These are phyloP conservation scores for Rhinichthys osculus DNA, from an alignment of 2,797 vertebrate species.

Conservation along the genomic window DNA sequence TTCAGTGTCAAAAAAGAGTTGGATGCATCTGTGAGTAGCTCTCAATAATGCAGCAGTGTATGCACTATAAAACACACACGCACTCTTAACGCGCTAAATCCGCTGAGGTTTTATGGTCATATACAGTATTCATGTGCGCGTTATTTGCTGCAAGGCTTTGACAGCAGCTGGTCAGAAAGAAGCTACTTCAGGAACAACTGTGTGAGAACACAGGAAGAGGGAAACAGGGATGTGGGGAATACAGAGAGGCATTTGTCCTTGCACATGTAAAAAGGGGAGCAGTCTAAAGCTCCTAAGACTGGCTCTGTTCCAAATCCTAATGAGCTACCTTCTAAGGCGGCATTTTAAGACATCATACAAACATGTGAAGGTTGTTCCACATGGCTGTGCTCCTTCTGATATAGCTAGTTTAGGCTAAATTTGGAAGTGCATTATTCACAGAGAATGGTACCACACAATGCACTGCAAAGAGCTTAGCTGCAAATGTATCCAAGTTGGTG, in stretches of 20 bases:
- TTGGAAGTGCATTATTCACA: background rate
- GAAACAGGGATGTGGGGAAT: slow-evolving; percentile 38
- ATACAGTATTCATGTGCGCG: slow-evolving; percentile 50
- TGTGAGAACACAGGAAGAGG: slow-evolving; percentile 37
- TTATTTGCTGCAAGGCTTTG: slow-evolving; percentile 46
- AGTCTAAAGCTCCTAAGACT: slow-evolving; percentile 7
- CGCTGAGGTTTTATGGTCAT: slow-evolving; percentile 50
- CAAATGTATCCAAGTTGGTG: background rate
- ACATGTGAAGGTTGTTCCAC: background rate
- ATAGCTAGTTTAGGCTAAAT: background rate
- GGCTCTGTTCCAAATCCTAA: slow-evolving; percentile 25
- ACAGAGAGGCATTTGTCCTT: slow-evolving; percentile 31
- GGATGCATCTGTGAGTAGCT: slow-evolving; percentile 58
- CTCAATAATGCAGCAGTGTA: slow-evolving; percentile 63
- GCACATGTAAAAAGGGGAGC: slow-evolving; percentile 18
- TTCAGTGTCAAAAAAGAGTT: slow-evolving; percentile 55
- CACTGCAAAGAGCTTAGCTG: background rate
- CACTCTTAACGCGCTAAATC: slow-evolving; percentile 41
- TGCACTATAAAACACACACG: slow-evolving; percentile 56
- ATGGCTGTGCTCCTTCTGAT: background rate
- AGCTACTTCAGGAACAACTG: slow-evolving; percentile 24
- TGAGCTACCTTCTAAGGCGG: background rate
- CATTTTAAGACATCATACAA: slow-evolving; percentile 1
- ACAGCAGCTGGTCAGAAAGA: slow-evolving; percentile 29
- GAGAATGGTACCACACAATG: background rate